Percentiles rank a stretch among this genome's conserved stretches.
phyloP scores from a whole-genome alignment of 2,113 vertebrate genomes.

The Fregetta grallaria region DNA sequence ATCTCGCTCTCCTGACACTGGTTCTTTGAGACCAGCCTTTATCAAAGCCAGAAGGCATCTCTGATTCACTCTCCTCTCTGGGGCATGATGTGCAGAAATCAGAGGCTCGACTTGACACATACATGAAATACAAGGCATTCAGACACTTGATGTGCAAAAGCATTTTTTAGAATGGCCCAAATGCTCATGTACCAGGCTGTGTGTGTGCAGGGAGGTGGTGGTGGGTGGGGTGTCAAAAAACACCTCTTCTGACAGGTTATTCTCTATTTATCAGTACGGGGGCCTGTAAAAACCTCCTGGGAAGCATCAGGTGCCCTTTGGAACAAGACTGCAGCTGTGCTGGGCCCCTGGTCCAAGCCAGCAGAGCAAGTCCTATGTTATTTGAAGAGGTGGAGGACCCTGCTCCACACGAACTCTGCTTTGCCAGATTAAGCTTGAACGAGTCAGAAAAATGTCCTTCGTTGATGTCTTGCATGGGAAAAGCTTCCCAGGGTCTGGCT shows the following conservation, averaged over 20 bases:
- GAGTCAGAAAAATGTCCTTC: background rate
- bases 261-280: background rate
- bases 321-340: background rate
- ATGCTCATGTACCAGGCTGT: background rate
- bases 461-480: background rate
- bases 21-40: background rate
- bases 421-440: background rate
- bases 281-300: background rate
- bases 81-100: background rate
- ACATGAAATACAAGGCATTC: background rate
- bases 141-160: background rate
- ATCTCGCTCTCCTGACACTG: background rate
- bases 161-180: background rate
- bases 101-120: background rate
- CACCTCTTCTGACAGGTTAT: background rate
- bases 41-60: background rate
- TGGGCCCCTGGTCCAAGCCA: background rate
- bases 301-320: background rate
- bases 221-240: background rate
- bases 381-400: background rate
- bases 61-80: background rate
- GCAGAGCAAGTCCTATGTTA: background rate
- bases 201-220: fast-evolving
- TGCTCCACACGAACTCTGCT: background rate
- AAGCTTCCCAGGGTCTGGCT: background rate